phyloP scores from a whole-genome alignment of 1,140 invertebrate species.

The Hypothenemus hampei region DNA sequence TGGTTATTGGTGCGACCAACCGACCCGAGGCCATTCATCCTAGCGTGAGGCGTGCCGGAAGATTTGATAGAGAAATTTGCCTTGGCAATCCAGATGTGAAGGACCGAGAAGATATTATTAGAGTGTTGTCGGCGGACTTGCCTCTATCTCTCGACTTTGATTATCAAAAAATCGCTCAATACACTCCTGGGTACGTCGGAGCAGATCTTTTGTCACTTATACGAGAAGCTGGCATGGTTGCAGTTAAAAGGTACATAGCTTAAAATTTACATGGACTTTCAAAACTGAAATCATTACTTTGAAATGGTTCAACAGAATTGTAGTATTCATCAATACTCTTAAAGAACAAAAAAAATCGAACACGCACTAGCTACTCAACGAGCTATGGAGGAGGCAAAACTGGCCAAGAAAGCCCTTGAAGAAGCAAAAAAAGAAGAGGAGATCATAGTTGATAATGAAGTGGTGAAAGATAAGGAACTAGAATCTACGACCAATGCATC shows the following conservation, averaged over 20 bases:
- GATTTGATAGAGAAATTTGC: constrained; percentile 90
- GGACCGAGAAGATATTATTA: constrained; percentile 70
- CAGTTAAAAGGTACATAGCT: constrained; percentile 49
- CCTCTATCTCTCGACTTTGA: constrained; percentile 65
- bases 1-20: constrained; percentile 95
- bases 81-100: constrained; percentile 88
- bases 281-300: no score
- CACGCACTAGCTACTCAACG: no score
- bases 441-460: constrained; percentile 34
- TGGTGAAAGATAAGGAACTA: constrained; percentile 17
- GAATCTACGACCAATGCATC: neutral
- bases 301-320: no score
- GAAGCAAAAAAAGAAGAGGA: no score
- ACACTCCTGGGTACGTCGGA: constrained; percentile 95
- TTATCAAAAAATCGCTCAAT: constrained; percentile 66
- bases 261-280: no score
- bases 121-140: constrained; percentile 59
- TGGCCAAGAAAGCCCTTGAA: constrained; percentile 13
- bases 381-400: no score
- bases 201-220: constrained; percentile 87
- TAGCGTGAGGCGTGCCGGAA: constrained; percentile 82
- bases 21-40: constrained; percentile 90
- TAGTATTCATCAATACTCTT: constrained; percentile 30
- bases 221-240: constrained; percentile 79
- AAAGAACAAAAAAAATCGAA: constrained; percentile 30